Evolutionary conservation across 2,888 invertebrate species (phyloP).

Genomic region (Cartodere bifasciata): DNA sequence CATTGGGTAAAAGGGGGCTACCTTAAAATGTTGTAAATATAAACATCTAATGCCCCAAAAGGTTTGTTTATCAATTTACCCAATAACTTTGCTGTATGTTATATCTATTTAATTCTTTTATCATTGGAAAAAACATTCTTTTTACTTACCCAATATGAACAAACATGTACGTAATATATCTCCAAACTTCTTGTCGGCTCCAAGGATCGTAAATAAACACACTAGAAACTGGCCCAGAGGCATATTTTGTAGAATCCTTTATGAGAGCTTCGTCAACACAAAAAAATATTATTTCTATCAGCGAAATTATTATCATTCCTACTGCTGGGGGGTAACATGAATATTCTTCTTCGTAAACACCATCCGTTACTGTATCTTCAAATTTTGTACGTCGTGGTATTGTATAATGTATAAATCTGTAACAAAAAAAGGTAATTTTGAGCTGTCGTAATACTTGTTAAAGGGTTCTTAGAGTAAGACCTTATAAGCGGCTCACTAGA

Average conservation of each 20-base stretch:
- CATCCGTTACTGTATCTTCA: constrained; percentile 39
- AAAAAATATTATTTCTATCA: constrained; percentile 73
- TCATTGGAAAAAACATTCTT: neutral
- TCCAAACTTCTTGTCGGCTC: constrained; percentile 78
- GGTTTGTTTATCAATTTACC: no score
- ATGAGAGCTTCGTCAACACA: constrained; percentile 28
- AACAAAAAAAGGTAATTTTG: neutral
- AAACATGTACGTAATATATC: constrained; percentile 91
- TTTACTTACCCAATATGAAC: constrained; percentile 80
- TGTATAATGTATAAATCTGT: constrained; percentile 17
- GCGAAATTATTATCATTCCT: constrained; percentile 80
- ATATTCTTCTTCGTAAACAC: constrained; percentile 82
- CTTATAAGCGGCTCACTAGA: no score
- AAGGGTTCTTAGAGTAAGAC: no score
- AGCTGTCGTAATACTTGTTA: neutral
- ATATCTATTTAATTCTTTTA: constrained; percentile 3
- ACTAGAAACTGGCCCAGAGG: constrained; percentile 60
- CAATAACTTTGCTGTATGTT: no score
- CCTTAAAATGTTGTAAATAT: no score
- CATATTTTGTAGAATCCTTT: constrained; percentile 29
- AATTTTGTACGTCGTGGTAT: constrained; percentile 13
- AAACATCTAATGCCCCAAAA: no score
- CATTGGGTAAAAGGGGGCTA: no score
- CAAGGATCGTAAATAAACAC: constrained; percentile 82
- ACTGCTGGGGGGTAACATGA: constrained; percentile 85